phyloP scores from a whole-genome alignment of 2,113 vertebrate species.

The Mormyrus iriodes region DNA sequence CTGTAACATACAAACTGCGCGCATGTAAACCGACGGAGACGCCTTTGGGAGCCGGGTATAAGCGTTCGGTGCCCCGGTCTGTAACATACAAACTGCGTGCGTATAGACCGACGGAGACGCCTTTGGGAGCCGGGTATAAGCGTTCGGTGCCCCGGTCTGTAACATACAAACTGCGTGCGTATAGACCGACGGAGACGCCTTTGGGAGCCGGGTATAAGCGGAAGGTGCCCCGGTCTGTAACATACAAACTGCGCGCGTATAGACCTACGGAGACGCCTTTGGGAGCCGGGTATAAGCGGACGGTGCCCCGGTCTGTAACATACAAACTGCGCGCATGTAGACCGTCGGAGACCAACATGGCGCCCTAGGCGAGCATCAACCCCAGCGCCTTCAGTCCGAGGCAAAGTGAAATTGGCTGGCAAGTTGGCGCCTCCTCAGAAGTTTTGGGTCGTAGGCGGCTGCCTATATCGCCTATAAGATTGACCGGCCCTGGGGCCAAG shows the following conservation, averaged over 20 bases:
- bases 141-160: too few relatives aligned
- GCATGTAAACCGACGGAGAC: not conserved
- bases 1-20: not conserved
- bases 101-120: too few relatives aligned
- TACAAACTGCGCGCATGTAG: not conserved
- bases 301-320: not conserved
- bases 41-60: not conserved
- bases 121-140: too few relatives aligned
- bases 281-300: too few relatives aligned
- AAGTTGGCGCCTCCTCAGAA: not conserved
- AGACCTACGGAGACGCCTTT: too few relatives aligned
- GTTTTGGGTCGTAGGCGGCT: not conserved
- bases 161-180: too few relatives aligned
- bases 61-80: too few relatives aligned
- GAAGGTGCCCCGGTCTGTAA: too few relatives aligned
- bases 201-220: not conserved
- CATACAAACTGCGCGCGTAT: too few relatives aligned
- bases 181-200: not conserved
- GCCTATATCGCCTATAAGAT: not conserved
- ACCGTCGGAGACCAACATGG: not conserved
- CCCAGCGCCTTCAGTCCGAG: not conserved
- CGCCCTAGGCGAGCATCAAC: not conserved
- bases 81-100: too few relatives aligned
- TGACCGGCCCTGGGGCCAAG: not conserved
- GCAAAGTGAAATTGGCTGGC: too few relatives aligned